A percentile compares a stretch with the other conserved stretches of the same genome.
Evolutionary conservation across 2,113 vertebrate genomes (phyloP).

Genomic region (Herpailurus yagouaroundi): DNA sequence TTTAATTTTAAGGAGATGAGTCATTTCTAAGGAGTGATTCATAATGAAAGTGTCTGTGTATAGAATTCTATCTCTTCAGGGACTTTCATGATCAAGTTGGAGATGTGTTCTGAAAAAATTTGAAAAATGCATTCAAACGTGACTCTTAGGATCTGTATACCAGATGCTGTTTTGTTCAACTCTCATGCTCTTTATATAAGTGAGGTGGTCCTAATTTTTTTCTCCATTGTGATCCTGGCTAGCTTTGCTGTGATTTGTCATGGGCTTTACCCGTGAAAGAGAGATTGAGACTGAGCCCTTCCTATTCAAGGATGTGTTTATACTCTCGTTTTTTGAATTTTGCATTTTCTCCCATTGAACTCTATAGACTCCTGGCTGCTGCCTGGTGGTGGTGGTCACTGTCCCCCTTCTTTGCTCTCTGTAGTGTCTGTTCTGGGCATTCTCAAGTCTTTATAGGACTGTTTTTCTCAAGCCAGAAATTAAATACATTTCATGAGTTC

Average conservation of each 20-base stretch:
- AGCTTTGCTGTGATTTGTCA: constrained; percentile 32
- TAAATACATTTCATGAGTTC: background rate
- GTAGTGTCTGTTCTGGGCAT: background rate
- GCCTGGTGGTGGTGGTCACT: background rate
- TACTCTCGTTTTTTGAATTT: background rate
- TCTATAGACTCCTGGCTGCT: background rate
- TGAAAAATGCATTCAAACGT: constrained; percentile 17
- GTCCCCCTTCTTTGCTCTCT: background rate
- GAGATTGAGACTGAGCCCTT: constrained; percentile 5
- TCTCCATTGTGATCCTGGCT: background rate
- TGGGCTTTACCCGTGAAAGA: background rate
- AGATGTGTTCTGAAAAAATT: constrained; percentile 39
- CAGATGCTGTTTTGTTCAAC: constrained; percentile 34
- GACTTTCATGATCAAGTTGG: constrained; percentile 45
- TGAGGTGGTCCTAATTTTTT: background rate
- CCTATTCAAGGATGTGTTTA: background rate
- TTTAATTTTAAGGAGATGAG: constrained; percentile 50
- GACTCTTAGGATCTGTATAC: constrained; percentile 1
- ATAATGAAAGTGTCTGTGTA: constrained; percentile 44
- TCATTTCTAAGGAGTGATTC: constrained; percentile 58
- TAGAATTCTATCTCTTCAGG: constrained; percentile 33
- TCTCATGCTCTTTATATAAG: background rate
- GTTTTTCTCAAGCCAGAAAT: background rate
- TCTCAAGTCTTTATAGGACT: background rate
- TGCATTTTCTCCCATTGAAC: background rate